Percentiles rank a stretch among this genome's conserved stretches.
Conservation (phyloP, 1,140 invertebrate species). For the Neuroterus valhalla region DNA sequence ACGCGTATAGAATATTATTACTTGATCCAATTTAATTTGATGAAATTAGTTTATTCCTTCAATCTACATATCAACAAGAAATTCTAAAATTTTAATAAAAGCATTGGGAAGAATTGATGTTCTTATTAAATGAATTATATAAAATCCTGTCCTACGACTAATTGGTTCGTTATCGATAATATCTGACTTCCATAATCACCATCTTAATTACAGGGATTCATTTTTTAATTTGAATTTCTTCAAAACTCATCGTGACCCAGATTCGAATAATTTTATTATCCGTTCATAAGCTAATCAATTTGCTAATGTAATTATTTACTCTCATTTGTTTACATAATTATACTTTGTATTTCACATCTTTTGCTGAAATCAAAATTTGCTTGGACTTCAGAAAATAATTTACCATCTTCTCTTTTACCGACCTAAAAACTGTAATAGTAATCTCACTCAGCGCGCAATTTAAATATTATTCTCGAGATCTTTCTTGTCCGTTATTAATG, state of each 20-base stretch:
- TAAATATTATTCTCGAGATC: background rate
- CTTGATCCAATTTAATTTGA: no score
- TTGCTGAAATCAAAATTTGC: no score
- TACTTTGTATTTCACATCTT: no score
- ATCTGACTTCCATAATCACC: background rate
- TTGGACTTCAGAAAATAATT: background rate
- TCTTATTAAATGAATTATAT: no score
- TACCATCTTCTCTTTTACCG: background rate
- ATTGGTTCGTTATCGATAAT: background rate
- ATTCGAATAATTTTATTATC: constrained; percentile 11
- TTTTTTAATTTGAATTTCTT: background rate
- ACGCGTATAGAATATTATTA: no score
- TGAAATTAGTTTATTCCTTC: no score
- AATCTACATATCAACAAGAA: no score
- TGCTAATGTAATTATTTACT: no score
- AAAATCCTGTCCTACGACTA: no score
- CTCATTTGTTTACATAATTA: no score
- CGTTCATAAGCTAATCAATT: background rate
- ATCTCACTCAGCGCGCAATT: background rate
- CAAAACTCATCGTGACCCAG: background rate
- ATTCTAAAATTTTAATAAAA: no score
- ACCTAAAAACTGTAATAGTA: background rate
- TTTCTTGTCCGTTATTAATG: background rate
- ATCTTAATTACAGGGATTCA: background rate
- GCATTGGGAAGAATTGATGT: no score